phyloP scores from a whole-genome alignment of 2,888 invertebrate species.

The Lissocephala sabroskyi region DNA sequence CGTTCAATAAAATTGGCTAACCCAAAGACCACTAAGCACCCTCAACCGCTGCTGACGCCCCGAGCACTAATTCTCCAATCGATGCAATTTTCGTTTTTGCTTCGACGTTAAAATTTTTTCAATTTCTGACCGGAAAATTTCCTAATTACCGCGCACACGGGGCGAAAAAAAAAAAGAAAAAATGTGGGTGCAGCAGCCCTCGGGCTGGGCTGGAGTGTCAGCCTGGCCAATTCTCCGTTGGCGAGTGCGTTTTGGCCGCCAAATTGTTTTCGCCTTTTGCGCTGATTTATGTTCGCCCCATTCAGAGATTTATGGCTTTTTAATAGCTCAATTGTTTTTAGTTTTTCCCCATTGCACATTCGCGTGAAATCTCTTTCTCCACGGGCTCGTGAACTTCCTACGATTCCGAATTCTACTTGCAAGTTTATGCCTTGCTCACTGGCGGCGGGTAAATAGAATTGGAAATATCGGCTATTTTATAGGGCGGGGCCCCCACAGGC shows the following conservation, averaged over 20 bases:
- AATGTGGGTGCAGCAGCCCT: no score
- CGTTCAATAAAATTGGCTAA: slow-evolving; percentile 40
- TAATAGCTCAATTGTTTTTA: slow-evolving; percentile 57
- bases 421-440: no score
- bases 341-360: slow-evolving; percentile 42
- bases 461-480: no score
- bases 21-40: slow-evolving; percentile 6
- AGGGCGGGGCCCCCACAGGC: no score
- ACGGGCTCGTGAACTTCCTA: slow-evolving; percentile 55
- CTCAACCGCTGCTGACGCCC: no score
- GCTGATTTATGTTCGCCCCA: slow-evolving; percentile 58
- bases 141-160: slow-evolving; percentile 44
- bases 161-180: background rate
- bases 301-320: slow-evolving; percentile 62
- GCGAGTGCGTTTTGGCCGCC: no score
- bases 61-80: slow-evolving; percentile 41
- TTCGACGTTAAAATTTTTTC: slow-evolving; percentile 45
- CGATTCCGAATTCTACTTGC: slow-evolving; percentile 31
- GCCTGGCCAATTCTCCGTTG: no score
- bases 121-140: slow-evolving; percentile 47
- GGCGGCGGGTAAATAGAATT: background rate
- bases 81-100: slow-evolving; percentile 53
- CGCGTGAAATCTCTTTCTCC: slow-evolving; percentile 59
- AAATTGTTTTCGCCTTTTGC: slow-evolving; percentile 22
- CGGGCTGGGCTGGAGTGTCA: no score